Evolutionary conservation across 2,113 vertebrate genomes (phyloP), one percentile per base, ranked within the genome.

Genomic region (Phrynocephalus versicolor): DNA sequence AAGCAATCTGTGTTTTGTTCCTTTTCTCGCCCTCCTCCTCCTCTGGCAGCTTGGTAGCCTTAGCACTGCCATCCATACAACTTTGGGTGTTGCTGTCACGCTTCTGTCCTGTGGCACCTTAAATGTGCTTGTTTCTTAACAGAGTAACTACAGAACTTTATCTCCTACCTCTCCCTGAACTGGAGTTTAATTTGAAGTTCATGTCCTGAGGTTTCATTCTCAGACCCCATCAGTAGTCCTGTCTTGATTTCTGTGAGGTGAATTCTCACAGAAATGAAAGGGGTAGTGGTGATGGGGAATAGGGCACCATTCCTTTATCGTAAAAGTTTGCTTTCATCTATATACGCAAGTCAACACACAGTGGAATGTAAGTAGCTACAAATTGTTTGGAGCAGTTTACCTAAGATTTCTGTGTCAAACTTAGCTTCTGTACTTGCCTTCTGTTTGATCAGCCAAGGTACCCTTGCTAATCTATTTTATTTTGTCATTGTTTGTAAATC

Each of bases 401-500:
- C 76, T 45, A 85, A 78, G 39, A 88, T 82, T 94, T 83, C 86
- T 85, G 78, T 87, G 60, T 91, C 77, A 89, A 85, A 73, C 69
- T 85, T 87, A 90, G 83, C 87, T 89, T 86, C 87, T 93, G 88
- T 85, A 90, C 89, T 90, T 39, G 88, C 88, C 91, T 93, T 92
- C 85, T 90, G 83, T 81, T 88, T 90, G 88, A 80, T 89, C 92
- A 90, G 83, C 84, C 88, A 87, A 92, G 25, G 58, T 90, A 93
- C 90, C 88, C 81, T 88, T 82, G 90, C 89, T 94, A 93, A 94
- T 89, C 91, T 87, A 86, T 93, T 94, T 80, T 90, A 85, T 89
- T 84, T 87, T 93, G 90, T 92, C 93, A 90, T 89, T 87, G 92
- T 96, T 95, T 97, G 96, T 96, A 96, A 96, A 96, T 96, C 93